Evolutionary conservation across 2,888 invertebrate species (phyloP).

Genomic region (Tholera decimalis): DNA sequence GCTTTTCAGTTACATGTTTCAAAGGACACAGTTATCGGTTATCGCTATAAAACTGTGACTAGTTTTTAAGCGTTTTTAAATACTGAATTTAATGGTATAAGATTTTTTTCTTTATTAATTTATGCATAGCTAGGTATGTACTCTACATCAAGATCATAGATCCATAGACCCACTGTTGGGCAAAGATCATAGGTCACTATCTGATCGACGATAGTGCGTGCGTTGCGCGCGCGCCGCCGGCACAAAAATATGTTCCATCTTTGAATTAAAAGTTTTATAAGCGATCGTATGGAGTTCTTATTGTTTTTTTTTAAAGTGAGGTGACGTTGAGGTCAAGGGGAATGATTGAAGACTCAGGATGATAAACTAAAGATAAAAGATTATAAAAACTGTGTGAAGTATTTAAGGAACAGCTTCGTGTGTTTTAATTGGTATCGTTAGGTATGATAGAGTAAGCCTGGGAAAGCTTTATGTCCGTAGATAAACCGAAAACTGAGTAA

Average conservation of each 20-base stretch:
- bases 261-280: conserved; percentile 52
- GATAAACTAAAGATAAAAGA: conserved; percentile 21
- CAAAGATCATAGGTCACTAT: conserved; percentile 55
- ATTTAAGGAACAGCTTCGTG: background rate
- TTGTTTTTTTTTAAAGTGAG: conserved; percentile 37
- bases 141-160: conserved; percentile 13
- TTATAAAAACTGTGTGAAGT: conserved; percentile 9
- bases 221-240: conserved; percentile 54
- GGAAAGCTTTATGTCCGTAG: too few relatives aligned
- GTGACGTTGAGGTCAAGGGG: conserved; percentile 36
- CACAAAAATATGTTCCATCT: conserved; percentile 34
- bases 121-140: conserved; percentile 38
- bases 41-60: background rate
- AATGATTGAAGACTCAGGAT: conserved; percentile 43
- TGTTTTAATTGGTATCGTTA: background rate
- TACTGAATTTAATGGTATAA: background rate
- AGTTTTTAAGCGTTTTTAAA: background rate
- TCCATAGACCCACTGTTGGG: conserved; percentile 51
- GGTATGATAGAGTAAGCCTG: too few relatives aligned
- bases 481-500: too few relatives aligned
- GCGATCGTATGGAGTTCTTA: conserved; percentile 27
- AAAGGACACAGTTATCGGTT: background rate
- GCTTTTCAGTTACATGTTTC: background rate
- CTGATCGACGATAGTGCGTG: conserved; percentile 54
- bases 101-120: conserved; percentile 25